Evolutionary conservation across 2,888 invertebrate species (phyloP).

Genomic region (Sarcophaga variegata): DNA sequence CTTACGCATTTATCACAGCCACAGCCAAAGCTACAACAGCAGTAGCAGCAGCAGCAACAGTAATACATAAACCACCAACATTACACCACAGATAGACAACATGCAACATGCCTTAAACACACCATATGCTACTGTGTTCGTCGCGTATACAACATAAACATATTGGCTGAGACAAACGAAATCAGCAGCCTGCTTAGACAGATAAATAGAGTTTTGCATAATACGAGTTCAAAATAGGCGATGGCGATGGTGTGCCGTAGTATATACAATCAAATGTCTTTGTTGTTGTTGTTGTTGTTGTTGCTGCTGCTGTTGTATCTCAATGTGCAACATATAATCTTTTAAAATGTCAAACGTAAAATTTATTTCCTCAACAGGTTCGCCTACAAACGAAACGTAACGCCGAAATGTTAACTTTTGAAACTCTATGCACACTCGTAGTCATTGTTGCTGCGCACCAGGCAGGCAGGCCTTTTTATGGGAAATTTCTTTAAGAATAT

Average conservation of each 20-base stretch:
- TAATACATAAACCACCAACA: not conserved
- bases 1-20: conserved; percentile 55
- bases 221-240: not conserved
- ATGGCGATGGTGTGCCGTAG: not conserved
- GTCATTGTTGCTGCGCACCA: not conserved
- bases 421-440: not conserved
- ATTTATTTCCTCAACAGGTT: conserved; percentile 69
- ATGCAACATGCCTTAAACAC: conserved; percentile 33
- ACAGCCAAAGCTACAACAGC: not conserved
- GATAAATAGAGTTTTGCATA: conserved; percentile 48
- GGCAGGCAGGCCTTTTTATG: not conserved
- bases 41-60: not conserved
- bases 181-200: conserved; percentile 4
- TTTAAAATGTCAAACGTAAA: conserved; percentile 68
- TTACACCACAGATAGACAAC: conserved; percentile 47
- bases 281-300: not conserved
- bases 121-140: conserved; percentile 38
- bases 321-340: conserved; percentile 60
- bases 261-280: not conserved
- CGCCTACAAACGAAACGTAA: conserved; percentile 55
- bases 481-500: not conserved
- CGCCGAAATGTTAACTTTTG: conserved; percentile 1
- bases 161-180: conserved; percentile 1
- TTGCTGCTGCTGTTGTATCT: not conserved
- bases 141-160: not conserved